These are phyloP conservation scores for Oreochromis mossambicus DNA, from an alignment of 2,797 vertebrate species.

Conservation along the genomic window DNA sequence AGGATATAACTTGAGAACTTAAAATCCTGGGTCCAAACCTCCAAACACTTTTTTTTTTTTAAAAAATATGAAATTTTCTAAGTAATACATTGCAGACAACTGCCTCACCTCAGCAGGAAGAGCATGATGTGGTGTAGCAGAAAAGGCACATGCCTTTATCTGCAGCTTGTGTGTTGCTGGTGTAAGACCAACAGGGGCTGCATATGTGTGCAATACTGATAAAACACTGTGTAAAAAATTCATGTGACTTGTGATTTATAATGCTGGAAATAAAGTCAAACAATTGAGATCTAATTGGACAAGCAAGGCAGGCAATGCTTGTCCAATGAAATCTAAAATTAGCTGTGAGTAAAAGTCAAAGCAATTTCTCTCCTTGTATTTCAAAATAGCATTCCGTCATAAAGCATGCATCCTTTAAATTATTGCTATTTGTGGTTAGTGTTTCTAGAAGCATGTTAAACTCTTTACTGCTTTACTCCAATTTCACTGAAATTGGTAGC, in stretches of 20 bases:
- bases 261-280: not conserved
- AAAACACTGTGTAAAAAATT: not conserved
- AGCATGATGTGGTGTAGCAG: not conserved
- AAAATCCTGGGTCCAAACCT: not conserved
- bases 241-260: not conserved
- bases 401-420: not conserved
- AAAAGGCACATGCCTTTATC: not conserved
- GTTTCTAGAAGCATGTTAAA: not conserved
- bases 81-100: not conserved
- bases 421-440: not conserved
- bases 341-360: not conserved
- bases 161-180: not conserved
- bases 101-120: not conserved
- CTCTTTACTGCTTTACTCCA: not conserved
- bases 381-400: not conserved
- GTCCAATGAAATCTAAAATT: not conserved
- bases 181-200: not conserved
- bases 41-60: no score
- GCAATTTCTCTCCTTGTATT: not conserved
- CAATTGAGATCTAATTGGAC: not conserved
- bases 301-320: not conserved
- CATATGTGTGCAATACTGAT: not conserved
- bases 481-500: fast-evolving
- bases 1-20: not conserved
- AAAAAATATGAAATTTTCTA: not conserved